phyloP scores from a whole-genome alignment of 1,140 invertebrate species.

The Drosophila micromelanica region DNA sequence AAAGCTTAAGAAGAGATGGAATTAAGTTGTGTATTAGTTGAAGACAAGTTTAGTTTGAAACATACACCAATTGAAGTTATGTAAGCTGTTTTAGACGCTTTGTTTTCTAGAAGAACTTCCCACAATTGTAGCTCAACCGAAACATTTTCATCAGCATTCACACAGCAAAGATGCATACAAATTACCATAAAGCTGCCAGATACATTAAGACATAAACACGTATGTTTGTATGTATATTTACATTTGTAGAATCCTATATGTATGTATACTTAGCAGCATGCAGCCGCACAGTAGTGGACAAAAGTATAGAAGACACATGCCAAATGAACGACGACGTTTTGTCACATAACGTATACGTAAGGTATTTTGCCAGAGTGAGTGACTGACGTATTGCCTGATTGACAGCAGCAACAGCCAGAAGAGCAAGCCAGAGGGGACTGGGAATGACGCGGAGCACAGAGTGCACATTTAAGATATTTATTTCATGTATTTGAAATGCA shows the following conservation, averaged over 20 bases:
- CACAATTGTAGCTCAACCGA: conserved; percentile 42
- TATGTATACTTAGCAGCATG: conserved; percentile 45
- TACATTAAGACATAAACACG: conserved; percentile 47
- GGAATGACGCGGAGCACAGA: conserved; percentile 14
- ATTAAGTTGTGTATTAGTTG: neutral
- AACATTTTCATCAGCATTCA: conserved; percentile 54
- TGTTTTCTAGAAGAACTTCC: conserved; percentile 38
- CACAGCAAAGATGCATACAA: conserved; percentile 71
- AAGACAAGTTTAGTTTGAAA: conserved; percentile 1
- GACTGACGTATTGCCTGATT: conserved; percentile 78
- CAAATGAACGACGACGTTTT: conserved; percentile 55
- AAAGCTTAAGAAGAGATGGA: too few relatives aligned
- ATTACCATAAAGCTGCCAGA: conserved; percentile 69
- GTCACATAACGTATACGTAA: conserved; percentile 77
- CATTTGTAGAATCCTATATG: conserved; percentile 38
- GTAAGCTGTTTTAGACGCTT: neutral
- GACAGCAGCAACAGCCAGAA: conserved; percentile 60
- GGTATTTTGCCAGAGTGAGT: conserved; percentile 59
- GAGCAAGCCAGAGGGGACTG: neutral
- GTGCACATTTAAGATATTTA: conserved; percentile 77
- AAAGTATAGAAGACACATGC: conserved; percentile 43
- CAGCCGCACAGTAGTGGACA: conserved; percentile 25
- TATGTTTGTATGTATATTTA: neutral
- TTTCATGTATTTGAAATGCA: conserved; percentile 76
- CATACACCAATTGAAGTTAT: neutral